These are phyloP conservation scores for Oxycera nigricornis DNA, from an alignment of 2,888 invertebrate genomes.

Conservation along the genomic window DNA sequence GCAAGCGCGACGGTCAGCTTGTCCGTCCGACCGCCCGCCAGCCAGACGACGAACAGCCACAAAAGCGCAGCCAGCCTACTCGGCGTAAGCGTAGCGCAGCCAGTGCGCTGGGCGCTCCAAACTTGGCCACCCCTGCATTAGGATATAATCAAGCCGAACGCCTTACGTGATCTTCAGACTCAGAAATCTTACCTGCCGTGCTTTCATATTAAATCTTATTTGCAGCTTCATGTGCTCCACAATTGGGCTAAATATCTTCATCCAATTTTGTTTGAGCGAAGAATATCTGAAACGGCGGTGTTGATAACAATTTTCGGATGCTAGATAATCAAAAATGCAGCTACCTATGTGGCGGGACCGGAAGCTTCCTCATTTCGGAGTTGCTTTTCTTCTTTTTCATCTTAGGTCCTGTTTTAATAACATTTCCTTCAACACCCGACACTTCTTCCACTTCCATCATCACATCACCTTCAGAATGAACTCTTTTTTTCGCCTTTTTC, in stretches of 20 bases:
- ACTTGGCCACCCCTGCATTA: too few species aligned
- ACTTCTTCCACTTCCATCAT: slow-evolving; percentile 74
- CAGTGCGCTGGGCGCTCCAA: too few species aligned
- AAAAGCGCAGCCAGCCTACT: too few species aligned
- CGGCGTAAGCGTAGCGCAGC: too few species aligned
- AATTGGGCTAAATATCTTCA: slow-evolving; percentile 94
- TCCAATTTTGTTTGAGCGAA: slow-evolving; percentile 95
- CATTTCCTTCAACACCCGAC: slow-evolving; percentile 69
- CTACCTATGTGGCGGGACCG: slow-evolving; percentile 88
- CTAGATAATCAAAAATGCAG: slow-evolving; percentile 7
- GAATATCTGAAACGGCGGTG: slow-evolving; percentile 86
- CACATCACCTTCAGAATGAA: slow-evolving; percentile 60
- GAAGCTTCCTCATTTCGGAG: slow-evolving; percentile 74
- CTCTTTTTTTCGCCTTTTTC: slow-evolving; percentile 56
- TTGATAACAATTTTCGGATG: too few species aligned
- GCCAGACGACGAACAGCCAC: too few species aligned
- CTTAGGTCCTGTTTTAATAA: slow-evolving; percentile 60
- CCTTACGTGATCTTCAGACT: too few species aligned
- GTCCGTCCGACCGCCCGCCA: too few species aligned
- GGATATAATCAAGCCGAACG: too few species aligned
- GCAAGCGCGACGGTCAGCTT: too few species aligned
- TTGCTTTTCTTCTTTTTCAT: slow-evolving; percentile 63
- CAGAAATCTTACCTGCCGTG: slow-evolving; percentile 89
- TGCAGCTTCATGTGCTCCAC: slow-evolving; percentile 95
- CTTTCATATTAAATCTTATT: slow-evolving; percentile 91